Conservation (phyloP, 2,797 vertebrate species). For the Anas flavirostris region DNA sequence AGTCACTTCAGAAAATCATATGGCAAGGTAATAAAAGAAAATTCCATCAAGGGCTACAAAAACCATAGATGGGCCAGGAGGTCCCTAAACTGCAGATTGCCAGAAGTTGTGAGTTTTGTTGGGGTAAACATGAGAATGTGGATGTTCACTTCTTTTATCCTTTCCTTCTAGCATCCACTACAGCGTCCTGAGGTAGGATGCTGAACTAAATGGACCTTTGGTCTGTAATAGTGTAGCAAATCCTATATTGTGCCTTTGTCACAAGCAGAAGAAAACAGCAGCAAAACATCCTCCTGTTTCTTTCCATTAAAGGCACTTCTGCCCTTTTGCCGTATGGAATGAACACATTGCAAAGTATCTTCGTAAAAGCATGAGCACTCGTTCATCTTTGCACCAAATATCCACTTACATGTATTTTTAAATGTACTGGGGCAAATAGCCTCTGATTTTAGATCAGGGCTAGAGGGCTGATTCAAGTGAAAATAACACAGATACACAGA, state of each 20-base stretch:
- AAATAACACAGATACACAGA: not conserved
- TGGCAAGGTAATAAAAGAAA: slow-evolving; percentile 21
- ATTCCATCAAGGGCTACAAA: not conserved
- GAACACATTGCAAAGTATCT: not conserved
- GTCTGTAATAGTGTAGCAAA: not conserved
- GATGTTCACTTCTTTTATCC: not conserved
- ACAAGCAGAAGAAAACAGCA: not conserved
- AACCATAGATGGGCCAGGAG: not conserved
- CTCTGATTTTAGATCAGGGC: not conserved
- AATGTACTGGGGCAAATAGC: not conserved
- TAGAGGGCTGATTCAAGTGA: not conserved
- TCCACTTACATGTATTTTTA: not conserved
- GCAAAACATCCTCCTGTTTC: not conserved
- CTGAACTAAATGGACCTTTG: not conserved
- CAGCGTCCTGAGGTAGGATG: not conserved
- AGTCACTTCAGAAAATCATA: not conserved
- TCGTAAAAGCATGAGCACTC: not conserved
- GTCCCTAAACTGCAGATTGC: not conserved
- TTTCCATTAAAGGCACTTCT: not conserved
- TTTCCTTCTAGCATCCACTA: not conserved
- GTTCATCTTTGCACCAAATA: not conserved
- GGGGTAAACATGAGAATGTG: not conserved
- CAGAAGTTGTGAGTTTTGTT: not conserved
- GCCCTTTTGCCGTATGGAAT: not conserved
- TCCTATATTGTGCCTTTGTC: not conserved